Evolutionary conservation across 2,113 vertebrate species (phyloP).

Genomic region (Xiphophorus maculatus): DNA sequence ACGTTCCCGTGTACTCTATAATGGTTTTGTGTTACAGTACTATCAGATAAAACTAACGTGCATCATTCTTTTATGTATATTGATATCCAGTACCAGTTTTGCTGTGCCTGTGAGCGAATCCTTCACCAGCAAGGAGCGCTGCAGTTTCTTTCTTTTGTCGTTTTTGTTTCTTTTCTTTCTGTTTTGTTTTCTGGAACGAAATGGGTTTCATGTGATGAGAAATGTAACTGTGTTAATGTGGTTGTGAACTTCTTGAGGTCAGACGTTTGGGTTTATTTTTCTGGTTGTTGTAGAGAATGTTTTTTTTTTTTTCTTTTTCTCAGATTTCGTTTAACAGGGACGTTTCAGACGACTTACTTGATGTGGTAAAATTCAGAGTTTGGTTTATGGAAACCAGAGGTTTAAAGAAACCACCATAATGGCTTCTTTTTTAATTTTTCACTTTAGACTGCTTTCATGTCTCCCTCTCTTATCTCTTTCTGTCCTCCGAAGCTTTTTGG

Average conservation of each 20-base stretch:
- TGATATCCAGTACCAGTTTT: slow-evolving; percentile 80
- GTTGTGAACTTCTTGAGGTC: slow-evolving; percentile 82
- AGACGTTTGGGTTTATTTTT: slow-evolving; percentile 61
- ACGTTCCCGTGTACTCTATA: slow-evolving; percentile 85
- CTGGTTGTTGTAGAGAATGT: slow-evolving; percentile 79
- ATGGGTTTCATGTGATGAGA: slow-evolving; percentile 78
- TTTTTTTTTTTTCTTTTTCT: slow-evolving; percentile 50
- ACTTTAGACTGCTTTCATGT: slow-evolving; percentile 56
- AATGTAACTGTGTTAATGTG: slow-evolving; percentile 82
- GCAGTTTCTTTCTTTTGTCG: slow-evolving; percentile 54
- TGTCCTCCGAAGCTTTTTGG: slow-evolving; percentile 70
- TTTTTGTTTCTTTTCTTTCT: slow-evolving; percentile 34
- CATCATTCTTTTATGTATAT: slow-evolving; percentile 80
- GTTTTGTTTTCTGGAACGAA: slow-evolving; percentile 47
- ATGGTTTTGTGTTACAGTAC: slow-evolving; percentile 85
- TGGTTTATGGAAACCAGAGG: slow-evolving; percentile 69
- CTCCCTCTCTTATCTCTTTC: slow-evolving; percentile 42
- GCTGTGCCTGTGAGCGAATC: slow-evolving; percentile 77
- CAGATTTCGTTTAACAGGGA: slow-evolving; percentile 77
- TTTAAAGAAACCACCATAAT: slow-evolving; percentile 66
- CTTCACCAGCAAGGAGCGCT: slow-evolving; percentile 48
- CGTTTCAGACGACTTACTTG: slow-evolving; percentile 72
- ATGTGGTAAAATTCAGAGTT: slow-evolving; percentile 70
- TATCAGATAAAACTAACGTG: slow-evolving; percentile 81
- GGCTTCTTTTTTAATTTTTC: neutral